phyloP scores from a whole-genome alignment of 2,888 invertebrate genomes.

The Agonopterix heracliana region DNA sequence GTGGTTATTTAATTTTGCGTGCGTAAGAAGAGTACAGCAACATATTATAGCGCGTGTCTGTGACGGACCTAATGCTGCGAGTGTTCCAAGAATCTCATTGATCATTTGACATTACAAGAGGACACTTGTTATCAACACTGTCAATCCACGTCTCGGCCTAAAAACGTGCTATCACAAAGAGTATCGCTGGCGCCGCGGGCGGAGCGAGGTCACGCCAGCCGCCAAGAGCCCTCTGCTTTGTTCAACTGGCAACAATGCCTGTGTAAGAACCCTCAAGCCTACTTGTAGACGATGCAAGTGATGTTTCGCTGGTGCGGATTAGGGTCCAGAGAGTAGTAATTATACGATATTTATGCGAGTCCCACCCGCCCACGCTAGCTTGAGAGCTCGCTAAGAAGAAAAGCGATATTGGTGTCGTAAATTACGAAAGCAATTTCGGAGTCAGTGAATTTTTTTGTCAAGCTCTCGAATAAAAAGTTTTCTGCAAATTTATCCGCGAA shows the following conservation, averaged over 20 bases:
- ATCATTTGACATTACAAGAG: slow-evolving; percentile 27
- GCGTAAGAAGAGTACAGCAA: no score
- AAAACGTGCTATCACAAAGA: slow-evolving; percentile 72
- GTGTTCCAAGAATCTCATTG: slow-evolving; percentile 2
- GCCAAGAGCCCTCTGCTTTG: slow-evolving; percentile 65
- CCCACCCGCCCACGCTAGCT: slow-evolving; percentile 32
- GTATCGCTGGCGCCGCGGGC: slow-evolving; percentile 43
- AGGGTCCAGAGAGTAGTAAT: slow-evolving; percentile 41
- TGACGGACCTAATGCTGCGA: no score
- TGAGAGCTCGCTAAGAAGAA: slow-evolving; percentile 33
- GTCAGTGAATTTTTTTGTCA: slow-evolving; percentile 8
- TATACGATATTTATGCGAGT: slow-evolving; percentile 55
- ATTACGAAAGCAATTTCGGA: slow-evolving; percentile 24
- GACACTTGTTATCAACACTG: slow-evolving; percentile 47
- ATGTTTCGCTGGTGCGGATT: slow-evolving; percentile 59
- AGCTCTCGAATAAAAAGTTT: slow-evolving; percentile 1
- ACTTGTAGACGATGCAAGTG: slow-evolving; percentile 70
- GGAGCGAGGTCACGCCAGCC: slow-evolving; percentile 56
- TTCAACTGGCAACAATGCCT: slow-evolving; percentile 69
- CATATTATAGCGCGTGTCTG: no score
- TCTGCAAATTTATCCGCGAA: neutral
- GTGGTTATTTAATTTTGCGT: no score
- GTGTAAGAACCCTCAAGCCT: slow-evolving; percentile 49
- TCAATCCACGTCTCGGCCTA: slow-evolving; percentile 48
- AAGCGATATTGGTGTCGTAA: slow-evolving; percentile 41